phyloP scores from a whole-genome alignment of 2,888 invertebrate species.

The Iselma pallidipennis region DNA sequence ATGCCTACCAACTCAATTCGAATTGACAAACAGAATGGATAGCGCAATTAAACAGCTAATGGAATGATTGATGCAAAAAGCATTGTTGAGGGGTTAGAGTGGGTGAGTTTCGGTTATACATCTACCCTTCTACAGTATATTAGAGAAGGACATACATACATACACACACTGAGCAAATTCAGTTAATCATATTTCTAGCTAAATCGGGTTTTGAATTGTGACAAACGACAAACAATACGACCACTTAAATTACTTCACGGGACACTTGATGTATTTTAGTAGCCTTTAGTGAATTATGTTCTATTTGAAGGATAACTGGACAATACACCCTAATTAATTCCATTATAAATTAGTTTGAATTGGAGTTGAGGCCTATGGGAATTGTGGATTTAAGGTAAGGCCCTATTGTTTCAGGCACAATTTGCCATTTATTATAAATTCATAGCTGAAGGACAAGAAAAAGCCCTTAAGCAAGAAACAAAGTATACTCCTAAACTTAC shows the following conservation, averaged over 20 bases:
- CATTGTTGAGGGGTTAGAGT: slow-evolving; percentile 11
- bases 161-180: slow-evolving; percentile 26
- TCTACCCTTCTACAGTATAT: not conserved
- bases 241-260: slow-evolving; percentile 45
- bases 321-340: slow-evolving; percentile 27
- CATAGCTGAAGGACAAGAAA: not conserved
- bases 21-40: slow-evolving; percentile 55
- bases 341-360: slow-evolving; percentile 25
- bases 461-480: too few relatives aligned
- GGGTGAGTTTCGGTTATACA: not conserved
- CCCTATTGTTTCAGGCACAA: not conserved
- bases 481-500: too few relatives aligned
- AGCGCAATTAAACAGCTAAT: slow-evolving; percentile 55
- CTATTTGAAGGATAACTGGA: slow-evolving; percentile 26
- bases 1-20: slow-evolving; percentile 50
- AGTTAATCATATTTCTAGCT: not conserved
- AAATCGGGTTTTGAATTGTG: slow-evolving; percentile 38
- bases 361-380: not conserved
- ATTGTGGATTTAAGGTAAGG: not conserved
- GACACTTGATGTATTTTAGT: slow-evolving; percentile 31
- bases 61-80: slow-evolving; percentile 54
- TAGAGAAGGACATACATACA: not conserved
- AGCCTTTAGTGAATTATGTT: slow-evolving; percentile 9
- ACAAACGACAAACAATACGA: slow-evolving; percentile 46
- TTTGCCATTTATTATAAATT: not conserved